Base-by-base conservation (phyloP, 2,888 invertebrate species). In the Synanthedon myopaeformis region DNA sequence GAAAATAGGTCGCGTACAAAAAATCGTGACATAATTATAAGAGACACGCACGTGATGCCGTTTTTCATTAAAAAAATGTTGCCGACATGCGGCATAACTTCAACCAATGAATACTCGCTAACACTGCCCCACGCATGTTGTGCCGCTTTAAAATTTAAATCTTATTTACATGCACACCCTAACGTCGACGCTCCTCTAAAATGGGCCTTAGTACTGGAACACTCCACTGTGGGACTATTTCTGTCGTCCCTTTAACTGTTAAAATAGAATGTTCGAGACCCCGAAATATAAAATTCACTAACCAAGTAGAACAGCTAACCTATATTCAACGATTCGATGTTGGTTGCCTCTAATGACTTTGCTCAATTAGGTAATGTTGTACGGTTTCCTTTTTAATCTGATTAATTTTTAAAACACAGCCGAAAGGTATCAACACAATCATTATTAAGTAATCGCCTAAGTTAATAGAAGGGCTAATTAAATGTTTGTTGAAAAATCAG, bases 111-210 rank as follows among this genome's bases (percentile, higher is more conserved):
- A 42, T 19, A 23, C 23, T 41, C 54, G 14, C 10, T 45, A 51
- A 54, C 28, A 51, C 13, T 28, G 23, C 14, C 14, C n/a, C 54
- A 58, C 52, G 54, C 52, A 52, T 17, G 49, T 50, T 45, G 53
- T 35, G n/a, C 70, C 67, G 62, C 69, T 85, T 77, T 77, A 82
- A 82, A 79, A 82, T 84, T 82, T 76, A 82, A 79, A 79, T 72
- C 76, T 72, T 82, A 76, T 84, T 82, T 81, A 79, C 79, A 83
- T 84, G 79, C 81, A 76, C 70, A 76, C 77, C 66, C 70, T 64
- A 64, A 68, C 57, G 57, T 64, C 62, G 65, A 61, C 64, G 71
- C 69, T 62, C 68, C 68, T 35, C 72, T 64, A 76, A 79, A 79
- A 77, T 70, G 76, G 71, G 68, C 67, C 72, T 73, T 73, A 65